Evolutionary conservation across 2,113 vertebrate genomes (phyloP).

Genomic region (Pontoporia blainvillei): DNA sequence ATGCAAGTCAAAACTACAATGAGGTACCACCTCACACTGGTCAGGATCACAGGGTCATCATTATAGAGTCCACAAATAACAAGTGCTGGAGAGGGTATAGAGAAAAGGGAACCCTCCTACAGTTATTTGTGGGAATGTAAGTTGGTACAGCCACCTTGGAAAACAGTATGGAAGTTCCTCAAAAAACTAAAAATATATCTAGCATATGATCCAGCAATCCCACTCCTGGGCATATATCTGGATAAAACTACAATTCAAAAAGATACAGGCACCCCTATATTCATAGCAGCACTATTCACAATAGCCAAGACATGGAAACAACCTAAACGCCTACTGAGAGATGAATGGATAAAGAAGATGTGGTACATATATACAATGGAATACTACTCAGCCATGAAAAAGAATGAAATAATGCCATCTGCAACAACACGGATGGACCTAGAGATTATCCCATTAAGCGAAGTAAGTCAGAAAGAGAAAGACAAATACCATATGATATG

Average conservation of each 20-base stretch:
- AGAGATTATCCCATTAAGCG: neutral
- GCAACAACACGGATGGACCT: neutral
- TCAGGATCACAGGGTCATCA: neutral
- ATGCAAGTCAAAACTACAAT: neutral
- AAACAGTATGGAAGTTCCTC: neutral
- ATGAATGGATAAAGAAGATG: neutral
- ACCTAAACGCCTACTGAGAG: neutral
- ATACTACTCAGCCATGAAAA: neutral
- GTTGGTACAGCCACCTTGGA: neutral
- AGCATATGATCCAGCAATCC: neutral
- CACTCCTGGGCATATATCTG: neutral
- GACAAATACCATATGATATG: neutral
- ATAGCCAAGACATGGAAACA: neutral
- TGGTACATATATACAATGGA: neutral
- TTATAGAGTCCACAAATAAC: neutral
- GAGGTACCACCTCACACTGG: neutral
- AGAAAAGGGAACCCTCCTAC: neutral
- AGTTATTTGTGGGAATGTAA: neutral
- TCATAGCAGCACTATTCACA: neutral
- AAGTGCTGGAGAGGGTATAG: neutral
- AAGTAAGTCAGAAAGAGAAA: neutral
- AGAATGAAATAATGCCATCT: neutral
- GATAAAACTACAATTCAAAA: neutral
- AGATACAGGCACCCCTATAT: neutral
- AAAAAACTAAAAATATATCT: neutral